These are phyloP conservation scores for Aythya baeri DNA, from an alignment of 2,113 vertebrate species.

Conservation along the genomic window DNA sequence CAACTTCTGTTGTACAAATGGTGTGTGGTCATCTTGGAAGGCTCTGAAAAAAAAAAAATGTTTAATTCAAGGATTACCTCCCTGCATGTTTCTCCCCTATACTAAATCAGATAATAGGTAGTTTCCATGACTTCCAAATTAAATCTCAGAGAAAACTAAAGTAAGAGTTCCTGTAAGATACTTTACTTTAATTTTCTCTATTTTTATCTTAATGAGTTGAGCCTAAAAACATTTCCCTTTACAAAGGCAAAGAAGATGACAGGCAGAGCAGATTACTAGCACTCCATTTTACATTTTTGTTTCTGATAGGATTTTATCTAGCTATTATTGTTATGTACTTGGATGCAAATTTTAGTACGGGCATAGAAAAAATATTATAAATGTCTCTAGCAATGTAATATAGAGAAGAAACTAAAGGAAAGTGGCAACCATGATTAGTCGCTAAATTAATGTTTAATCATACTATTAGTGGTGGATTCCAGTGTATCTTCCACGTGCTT, in stretches of 20 bases:
- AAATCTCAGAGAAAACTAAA: slow-evolving; percentile 74
- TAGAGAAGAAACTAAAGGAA: slow-evolving; percentile 40
- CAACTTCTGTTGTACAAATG: slow-evolving; percentile 91
- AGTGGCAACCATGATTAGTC: slow-evolving; percentile 57
- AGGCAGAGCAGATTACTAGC: not conserved
- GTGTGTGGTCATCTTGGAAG: slow-evolving; percentile 95
- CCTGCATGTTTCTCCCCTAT: slow-evolving; percentile 92
- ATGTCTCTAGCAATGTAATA: not conserved
- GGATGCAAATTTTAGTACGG: not conserved
- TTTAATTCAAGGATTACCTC: slow-evolving; percentile 99
- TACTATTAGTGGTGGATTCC: slow-evolving; percentile 38
- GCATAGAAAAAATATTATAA: slow-evolving; percentile 5
- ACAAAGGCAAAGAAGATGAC: slow-evolving; percentile 43
- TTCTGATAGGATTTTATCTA: slow-evolving; percentile 30
- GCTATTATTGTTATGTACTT: slow-evolving; percentile 33
- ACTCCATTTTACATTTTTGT: slow-evolving; percentile 21
- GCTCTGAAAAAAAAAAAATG: slow-evolving; percentile 88
- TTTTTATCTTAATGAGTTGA: slow-evolving; percentile 49
- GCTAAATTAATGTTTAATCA: slow-evolving; percentile 73
- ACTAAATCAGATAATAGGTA: slow-evolving; percentile 98
- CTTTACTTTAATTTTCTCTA: slow-evolving; percentile 49
- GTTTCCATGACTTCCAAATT: slow-evolving; percentile 96
- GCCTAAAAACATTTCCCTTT: slow-evolving; percentile 60
- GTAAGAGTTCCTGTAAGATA: slow-evolving; percentile 63
- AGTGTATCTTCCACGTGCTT: slow-evolving; percentile 47